phyloP scores from a whole-genome alignment of 2,888 invertebrate genomes.

The Philereme transversata region DNA sequence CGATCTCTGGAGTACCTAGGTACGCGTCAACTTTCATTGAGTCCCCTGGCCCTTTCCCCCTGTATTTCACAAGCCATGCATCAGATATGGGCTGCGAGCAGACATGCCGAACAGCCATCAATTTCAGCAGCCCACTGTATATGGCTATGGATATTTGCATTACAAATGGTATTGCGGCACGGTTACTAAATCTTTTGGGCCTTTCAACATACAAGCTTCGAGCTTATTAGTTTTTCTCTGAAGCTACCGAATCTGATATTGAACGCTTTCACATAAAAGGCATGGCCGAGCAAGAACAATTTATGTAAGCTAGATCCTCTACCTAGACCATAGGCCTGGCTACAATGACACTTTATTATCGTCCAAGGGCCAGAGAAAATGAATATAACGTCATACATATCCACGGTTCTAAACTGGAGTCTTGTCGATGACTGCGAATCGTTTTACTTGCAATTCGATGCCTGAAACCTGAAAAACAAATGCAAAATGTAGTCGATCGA shows the following conservation, averaged over 20 bases:
- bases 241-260: conserved; percentile 1
- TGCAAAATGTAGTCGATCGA: too few relatives aligned
- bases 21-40: conserved; percentile 41
- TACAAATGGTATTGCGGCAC: conserved; percentile 32
- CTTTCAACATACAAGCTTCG: conserved; percentile 6
- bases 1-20: conserved; percentile 31
- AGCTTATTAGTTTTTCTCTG: neutral
- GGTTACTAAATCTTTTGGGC: conserved; percentile 5
- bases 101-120: conserved; percentile 41
- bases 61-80: conserved; percentile 58
- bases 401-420: too few relatives aligned
- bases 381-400: too few relatives aligned
- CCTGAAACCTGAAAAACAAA: too few relatives aligned
- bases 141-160: conserved; percentile 38
- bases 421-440: too few relatives aligned
- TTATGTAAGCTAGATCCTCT: too few relatives aligned
- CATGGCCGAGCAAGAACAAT: too few relatives aligned
- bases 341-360: too few relatives aligned
- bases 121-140: conserved; percentile 41
- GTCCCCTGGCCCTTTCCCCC: conserved; percentile 39
- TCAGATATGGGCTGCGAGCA: conserved; percentile 58
- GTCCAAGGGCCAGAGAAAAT: too few relatives aligned
- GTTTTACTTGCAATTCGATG: too few relatives aligned
- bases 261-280: neutral
- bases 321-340: too few relatives aligned